A percentile compares a stretch with the other conserved stretches of the same genome.
Conservation (phyloP, 2,888 invertebrate genomes). For the Sturmia bella region DNA sequence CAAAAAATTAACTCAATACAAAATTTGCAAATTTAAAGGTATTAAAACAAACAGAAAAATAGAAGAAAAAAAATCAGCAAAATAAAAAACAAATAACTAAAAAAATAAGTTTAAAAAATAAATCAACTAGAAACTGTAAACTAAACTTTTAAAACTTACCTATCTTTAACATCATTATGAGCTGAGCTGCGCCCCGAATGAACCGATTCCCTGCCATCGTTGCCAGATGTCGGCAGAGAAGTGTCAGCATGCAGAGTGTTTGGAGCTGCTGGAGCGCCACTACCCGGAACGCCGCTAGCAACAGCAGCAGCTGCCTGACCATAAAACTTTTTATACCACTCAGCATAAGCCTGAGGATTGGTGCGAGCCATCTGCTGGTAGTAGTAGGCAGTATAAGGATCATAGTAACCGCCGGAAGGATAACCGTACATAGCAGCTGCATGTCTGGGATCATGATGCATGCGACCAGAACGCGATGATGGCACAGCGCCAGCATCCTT, state of each 20-base stretch:
- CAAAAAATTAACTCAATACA: slow-evolving; percentile 18
- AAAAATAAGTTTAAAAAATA: slow-evolving; percentile 2
- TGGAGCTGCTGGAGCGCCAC: slow-evolving; percentile 60
- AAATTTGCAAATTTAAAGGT: not conserved
- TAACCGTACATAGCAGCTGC: slow-evolving; percentile 74
- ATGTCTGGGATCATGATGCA: slow-evolving; percentile 74
- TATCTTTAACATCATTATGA: slow-evolving; percentile 85
- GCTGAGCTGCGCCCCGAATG: slow-evolving; percentile 93
- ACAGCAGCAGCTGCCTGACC: slow-evolving; percentile 72
- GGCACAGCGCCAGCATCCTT: slow-evolving; percentile 74
- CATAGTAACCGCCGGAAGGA: slow-evolving; percentile 79
- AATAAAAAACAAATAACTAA: slow-evolving; percentile 21
- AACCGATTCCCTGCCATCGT: slow-evolving; percentile 88
- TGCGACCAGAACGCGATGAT: slow-evolving; percentile 68
- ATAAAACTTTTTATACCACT: slow-evolving; percentile 89
- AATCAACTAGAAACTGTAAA: slow-evolving; percentile 1
- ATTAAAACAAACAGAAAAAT: slow-evolving; percentile 17
- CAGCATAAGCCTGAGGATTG: slow-evolving; percentile 90
- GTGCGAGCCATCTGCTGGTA: slow-evolving; percentile 89
- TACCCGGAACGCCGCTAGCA: slow-evolving; percentile 32
- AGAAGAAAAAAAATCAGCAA: slow-evolving; percentile 9
- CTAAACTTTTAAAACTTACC: slow-evolving; percentile 81
- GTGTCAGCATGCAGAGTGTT: slow-evolving; percentile 71
- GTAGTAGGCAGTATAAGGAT: slow-evolving; percentile 86
- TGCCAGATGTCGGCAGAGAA: slow-evolving; percentile 59